Base-by-base conservation (phyloP, 2,888 invertebrate species). In the Parthenolecanium corni region DNA sequence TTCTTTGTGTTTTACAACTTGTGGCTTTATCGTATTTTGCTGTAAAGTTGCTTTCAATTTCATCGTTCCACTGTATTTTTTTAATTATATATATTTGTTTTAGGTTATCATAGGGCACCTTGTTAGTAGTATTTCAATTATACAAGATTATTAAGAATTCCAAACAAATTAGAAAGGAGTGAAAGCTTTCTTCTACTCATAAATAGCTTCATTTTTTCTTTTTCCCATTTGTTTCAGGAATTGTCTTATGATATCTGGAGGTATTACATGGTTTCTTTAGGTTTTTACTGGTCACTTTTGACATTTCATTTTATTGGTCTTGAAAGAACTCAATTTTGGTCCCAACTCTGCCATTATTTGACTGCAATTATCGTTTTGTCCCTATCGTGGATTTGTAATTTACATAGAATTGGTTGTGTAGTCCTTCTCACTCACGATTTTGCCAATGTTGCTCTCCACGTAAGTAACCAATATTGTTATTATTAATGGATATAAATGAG, bases 271-370 rank as follows among this genome's bases (percentile, higher is more conserved):
- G 79, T 92, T 67, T 93, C 92, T 49, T 81, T 90, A 73, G 83
- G 90, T 31, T 96, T 96, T 77, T 98, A 97, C 74, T 93, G 92
- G 89, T 88, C 96, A 16, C 78, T 96, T 65, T 86, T 88, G 67
- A 82, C 91, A 66, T 89, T 92, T 18, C 94, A 95, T 76, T 93
- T 94, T 76, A 85, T 89, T 74, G 96, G 97, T 75, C 87, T 91
- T 61, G 86, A 86, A 67, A 82, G 93, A 67, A 91, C 90, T 75
- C 91, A 92, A 76, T 96, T 97, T 76, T 91, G 91, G 88, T 93
- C 96, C 78, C 97, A 97, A 93, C 94, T 97, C 75, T 79, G 94
- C 62, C 97, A 98, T 77, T 97, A 98, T 74, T 82, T 94, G 71
- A 91, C 92, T 21, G 95, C 97, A 47, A 85, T 98, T 68, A 75